phyloP scores from a whole-genome alignment of 2,797 vertebrate species.

The Pangasius djambal region DNA sequence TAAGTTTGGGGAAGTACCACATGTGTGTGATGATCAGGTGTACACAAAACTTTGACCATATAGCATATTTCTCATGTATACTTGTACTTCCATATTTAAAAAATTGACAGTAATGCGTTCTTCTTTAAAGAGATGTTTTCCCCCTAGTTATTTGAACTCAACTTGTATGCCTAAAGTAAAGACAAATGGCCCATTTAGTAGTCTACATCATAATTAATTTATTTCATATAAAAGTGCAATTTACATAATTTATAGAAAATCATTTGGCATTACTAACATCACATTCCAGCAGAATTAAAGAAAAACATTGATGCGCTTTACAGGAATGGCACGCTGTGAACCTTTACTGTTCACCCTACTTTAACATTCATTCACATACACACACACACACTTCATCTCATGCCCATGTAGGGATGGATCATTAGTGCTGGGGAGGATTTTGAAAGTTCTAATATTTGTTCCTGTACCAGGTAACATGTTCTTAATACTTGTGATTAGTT shows the following conservation, averaged over 20 bases:
- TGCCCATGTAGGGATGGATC: not conserved
- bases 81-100: not conserved
- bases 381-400: slow-evolving; percentile 8
- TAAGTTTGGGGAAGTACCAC: not conserved
- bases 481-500: not conserved
- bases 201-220: slow-evolving; percentile 86
- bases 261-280: slow-evolving; percentile 86
- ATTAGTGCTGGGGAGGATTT: slow-evolving; percentile 6
- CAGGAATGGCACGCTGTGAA: slow-evolving; percentile 30
- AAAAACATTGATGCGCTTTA: slow-evolving; percentile 38
- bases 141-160: not conserved
- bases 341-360: not conserved
- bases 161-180: not conserved
- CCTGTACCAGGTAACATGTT: not conserved
- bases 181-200: slow-evolving; percentile 20
- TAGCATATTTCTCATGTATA: not conserved
- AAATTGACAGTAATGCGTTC: not conserved
- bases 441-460: slow-evolving; percentile 4
- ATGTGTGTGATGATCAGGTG: not conserved
- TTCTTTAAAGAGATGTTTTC: not conserved
- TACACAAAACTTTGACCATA: not conserved
- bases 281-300: slow-evolving; percentile 61
- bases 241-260: slow-evolving; percentile 91
- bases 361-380: slow-evolving; percentile 19
- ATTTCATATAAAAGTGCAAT: slow-evolving; percentile 83